A percentile compares a stretch with the other conserved stretches of the same genome.
Evolutionary conservation across 2,888 invertebrate species (phyloP).

Genomic region (Psylliodes chrysocephalus): DNA sequence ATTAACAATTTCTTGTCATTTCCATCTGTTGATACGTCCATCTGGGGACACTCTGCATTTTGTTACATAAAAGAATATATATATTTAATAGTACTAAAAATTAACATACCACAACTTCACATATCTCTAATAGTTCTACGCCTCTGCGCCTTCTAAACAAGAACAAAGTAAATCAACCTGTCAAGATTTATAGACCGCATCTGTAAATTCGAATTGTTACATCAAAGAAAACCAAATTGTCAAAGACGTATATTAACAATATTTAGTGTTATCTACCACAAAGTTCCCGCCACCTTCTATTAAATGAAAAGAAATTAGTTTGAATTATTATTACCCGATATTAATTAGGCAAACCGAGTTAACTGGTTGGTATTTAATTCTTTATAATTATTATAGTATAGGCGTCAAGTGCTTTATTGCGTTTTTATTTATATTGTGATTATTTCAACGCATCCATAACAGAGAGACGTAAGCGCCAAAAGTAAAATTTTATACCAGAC

Average conservation of each 20-base stretch:
- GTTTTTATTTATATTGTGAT: too few relatives aligned
- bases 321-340: constrained; percentile 38
- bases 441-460: too few relatives aligned
- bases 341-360: constrained; percentile 38
- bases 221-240: constrained; percentile 48
- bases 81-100: too few relatives aligned
- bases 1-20: too few relatives aligned
- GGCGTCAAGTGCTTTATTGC: too few relatives aligned
- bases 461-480: too few relatives aligned
- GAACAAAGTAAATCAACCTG: constrained; percentile 9
- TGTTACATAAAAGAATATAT: too few relatives aligned
- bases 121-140: too few relatives aligned
- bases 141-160: background rate
- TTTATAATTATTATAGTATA: constrained; percentile 22
- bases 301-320: constrained; percentile 35
- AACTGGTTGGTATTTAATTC: constrained; percentile 30
- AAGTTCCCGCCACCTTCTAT: constrained; percentile 35
- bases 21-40: too few relatives aligned
- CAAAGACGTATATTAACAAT: constrained; percentile 43
- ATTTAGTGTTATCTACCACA: constrained; percentile 39
- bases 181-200: constrained; percentile 42
- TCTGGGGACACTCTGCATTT: too few relatives aligned
- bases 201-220: constrained; percentile 42
- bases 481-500: too few relatives aligned
- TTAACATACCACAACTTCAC: too few relatives aligned